These are phyloP conservation scores for Pipa parva DNA, from an alignment of 2,113 vertebrate species.

Conservation along the genomic window DNA sequence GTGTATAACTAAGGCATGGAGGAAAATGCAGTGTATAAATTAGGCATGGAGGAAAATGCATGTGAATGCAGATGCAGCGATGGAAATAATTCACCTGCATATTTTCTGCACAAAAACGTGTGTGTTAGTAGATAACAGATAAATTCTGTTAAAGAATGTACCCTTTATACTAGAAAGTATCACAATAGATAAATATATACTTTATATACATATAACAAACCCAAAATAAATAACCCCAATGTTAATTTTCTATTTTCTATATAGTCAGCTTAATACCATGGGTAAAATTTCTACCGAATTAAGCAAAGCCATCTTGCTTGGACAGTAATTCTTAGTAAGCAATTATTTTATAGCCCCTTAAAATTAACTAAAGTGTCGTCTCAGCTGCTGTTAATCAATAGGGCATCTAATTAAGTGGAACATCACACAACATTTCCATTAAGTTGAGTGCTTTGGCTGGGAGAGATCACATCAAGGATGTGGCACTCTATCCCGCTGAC, in stretches of 20 bases:
- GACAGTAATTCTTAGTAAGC: slow-evolving; percentile 23
- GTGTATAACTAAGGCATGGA: too few relatives aligned
- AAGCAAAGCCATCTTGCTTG: slow-evolving; percentile 5
- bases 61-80: too few relatives aligned
- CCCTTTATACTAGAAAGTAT: too few relatives aligned
- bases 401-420: slow-evolving; percentile 39
- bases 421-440: slow-evolving; percentile 28
- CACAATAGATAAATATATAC: too few relatives aligned
- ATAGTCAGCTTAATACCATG: background rate
- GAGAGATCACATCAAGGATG: slow-evolving; percentile 23
- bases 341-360: slow-evolving; percentile 36
- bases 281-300: background rate
- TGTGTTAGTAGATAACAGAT: too few relatives aligned
- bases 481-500: slow-evolving; percentile 22
- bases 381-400: slow-evolving; percentile 42
- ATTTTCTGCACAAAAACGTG: too few relatives aligned
- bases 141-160: too few relatives aligned
- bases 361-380: slow-evolving; percentile 32
- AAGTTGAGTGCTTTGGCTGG: slow-evolving; percentile 37
- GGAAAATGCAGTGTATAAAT: too few relatives aligned
- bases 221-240: too few relatives aligned
- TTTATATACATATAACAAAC: too few relatives aligned
- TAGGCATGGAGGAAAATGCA: too few relatives aligned
- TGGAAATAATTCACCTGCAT: too few relatives aligned
- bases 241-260: background rate